phyloP scores from a whole-genome alignment of 2,888 invertebrate genomes.

The Melitaea athalia region DNA sequence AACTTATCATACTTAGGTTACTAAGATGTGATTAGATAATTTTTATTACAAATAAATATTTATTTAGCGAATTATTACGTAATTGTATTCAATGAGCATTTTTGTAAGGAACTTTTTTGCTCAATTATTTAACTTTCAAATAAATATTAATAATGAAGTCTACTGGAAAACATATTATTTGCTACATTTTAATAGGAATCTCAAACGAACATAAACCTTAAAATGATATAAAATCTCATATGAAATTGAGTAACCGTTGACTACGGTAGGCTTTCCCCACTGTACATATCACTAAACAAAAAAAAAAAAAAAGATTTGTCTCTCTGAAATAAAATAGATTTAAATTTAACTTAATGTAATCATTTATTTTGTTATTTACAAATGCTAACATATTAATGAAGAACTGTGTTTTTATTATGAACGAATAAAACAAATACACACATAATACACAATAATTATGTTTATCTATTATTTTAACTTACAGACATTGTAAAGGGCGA shows the following conservation, averaged over 20 bases:
- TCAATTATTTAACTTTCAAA: not conserved
- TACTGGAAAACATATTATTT: constrained; percentile 13
- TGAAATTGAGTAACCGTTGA: constrained; percentile 23
- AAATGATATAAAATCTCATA: constrained; percentile 47
- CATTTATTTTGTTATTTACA: not conserved
- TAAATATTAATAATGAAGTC: constrained; percentile 24
- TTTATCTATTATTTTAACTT: too few species aligned
- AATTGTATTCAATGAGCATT: not conserved
- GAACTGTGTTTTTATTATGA: not conserved
- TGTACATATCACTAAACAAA: not conserved
- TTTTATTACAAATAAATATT: too few species aligned
- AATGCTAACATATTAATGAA: not conserved
- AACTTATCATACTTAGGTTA: too few species aligned
- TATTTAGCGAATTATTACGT: too few species aligned
- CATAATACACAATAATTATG: not conserved
- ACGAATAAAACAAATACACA: not conserved
- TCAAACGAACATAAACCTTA: constrained; percentile 53
- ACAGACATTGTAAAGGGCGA: too few species aligned
- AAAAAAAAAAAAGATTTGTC: not conserved
- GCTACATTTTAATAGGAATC: constrained; percentile 61
- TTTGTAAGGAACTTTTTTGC: not conserved
- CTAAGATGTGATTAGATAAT: too few species aligned
- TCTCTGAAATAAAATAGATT: not conserved
- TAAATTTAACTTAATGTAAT: not conserved
- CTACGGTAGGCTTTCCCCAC: constrained; percentile 13